Base-by-base conservation (phyloP, 2,888 invertebrate species). In the Rutpela maculata region DNA sequence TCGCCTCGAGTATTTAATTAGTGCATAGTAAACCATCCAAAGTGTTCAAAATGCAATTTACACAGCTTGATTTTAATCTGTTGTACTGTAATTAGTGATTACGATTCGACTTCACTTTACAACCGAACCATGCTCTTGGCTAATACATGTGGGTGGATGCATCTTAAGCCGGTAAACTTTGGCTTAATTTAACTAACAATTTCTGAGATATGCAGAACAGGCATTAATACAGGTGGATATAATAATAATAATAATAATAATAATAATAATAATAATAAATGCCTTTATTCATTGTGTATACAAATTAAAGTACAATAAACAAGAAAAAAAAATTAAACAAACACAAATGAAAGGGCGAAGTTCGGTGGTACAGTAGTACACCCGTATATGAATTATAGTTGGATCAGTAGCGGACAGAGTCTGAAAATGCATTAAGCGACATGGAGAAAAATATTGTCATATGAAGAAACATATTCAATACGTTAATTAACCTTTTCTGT, bases 31-130 rank as follows among this genome's bases (percentile, higher is more conserved):
- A 79, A 78, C 75, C 79, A 81, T 78, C 73, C 79, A 75, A 79
- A 82, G 83, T 82, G 81, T 79, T 81, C 81, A 81, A 81, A 83
- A 80, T 77, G 81, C 82, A 80, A 82, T 83, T 83, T 83, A 79
- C 80, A 80, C 81, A 77, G 80, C 81, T 82, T 79, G 81, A 76
- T 71, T 82, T 82, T 81, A 82, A 82, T 81, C 81, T 78, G 75
- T 72, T 76, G 77, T 78, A 79, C 83, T 80, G 81, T 78, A 83
- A 83, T 83, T 83, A 83, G 81, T 78, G 78, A 82, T 81, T 79
- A 78, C 76, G 73, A 80, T 80, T 74, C 76, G 75, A 76, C 74
- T 76, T 74, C 76, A 75, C 63, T 78, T 74, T 66, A 67, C 76
- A 66, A 67, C 67, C 57, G 65, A 65, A 66, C 59, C 69, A 57